phyloP scores from a whole-genome alignment of 2,888 invertebrate genomes.

The Sipunculus nudus region DNA sequence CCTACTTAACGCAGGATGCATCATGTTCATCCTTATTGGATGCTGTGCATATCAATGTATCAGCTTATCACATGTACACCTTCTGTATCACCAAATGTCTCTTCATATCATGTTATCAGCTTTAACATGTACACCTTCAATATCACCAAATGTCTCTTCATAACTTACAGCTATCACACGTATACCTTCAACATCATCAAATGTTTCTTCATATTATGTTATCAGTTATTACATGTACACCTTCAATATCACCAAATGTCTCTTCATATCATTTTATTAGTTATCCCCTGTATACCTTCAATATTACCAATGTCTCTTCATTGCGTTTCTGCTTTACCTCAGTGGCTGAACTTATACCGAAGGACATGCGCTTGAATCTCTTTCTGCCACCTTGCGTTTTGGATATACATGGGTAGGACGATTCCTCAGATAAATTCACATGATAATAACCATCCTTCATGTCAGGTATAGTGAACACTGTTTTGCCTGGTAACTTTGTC shows the following conservation, averaged over 20 bases:
- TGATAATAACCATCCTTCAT: constrained; percentile 40
- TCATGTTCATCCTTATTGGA: constrained; percentile 34
- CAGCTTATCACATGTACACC: no score
- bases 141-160: constrained; percentile 29
- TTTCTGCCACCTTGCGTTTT: constrained; percentile 33
- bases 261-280: no score
- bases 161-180: no score
- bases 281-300: no score
- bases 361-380: constrained; percentile 30
- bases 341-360: constrained; percentile 30
- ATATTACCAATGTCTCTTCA: no score
- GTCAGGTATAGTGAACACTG: constrained; percentile 29
- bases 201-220: no score
- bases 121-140: constrained; percentile 25
- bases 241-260: no score
- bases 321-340: constrained; percentile 34
- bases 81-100: no score
- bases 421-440: constrained; percentile 29
- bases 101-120: constrained; percentile 36
- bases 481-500: constrained; percentile 26
- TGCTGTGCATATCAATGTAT: no score
- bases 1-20: constrained; percentile 20
- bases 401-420: constrained; percentile 35
- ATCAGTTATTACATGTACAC: no score
- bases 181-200: no score